Evolutionary conservation across 1,140 invertebrate genomes (phyloP).

Genomic region (Caenorhabditis remanei): DNA sequence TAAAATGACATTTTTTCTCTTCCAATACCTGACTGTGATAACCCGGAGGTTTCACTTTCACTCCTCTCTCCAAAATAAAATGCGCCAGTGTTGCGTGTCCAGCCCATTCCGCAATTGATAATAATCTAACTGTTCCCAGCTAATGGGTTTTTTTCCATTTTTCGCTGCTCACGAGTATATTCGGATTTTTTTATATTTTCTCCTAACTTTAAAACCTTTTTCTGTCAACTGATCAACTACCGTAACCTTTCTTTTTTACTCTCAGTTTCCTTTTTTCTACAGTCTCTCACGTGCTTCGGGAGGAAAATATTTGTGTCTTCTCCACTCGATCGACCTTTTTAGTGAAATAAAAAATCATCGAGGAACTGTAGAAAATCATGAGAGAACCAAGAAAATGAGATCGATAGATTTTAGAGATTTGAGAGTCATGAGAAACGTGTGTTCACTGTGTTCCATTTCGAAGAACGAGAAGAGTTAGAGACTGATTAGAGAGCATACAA

Average conservation of each 20-base stretch:
- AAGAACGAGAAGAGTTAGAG: conserved; percentile 26
- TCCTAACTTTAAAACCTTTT: not conserved
- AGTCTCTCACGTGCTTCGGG: not conserved
- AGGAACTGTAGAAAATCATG: not conserved
- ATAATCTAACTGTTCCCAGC: conserved; percentile 25
- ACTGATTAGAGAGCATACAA: conserved; percentile 31
- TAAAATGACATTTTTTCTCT: not conserved
- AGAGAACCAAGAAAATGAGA: not conserved
- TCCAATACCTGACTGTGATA: conserved; percentile 48
- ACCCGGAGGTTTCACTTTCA: conserved; percentile 40
- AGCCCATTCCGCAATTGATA: conserved; percentile 14
- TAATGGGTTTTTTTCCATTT: not conserved
- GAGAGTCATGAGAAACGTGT: not conserved
- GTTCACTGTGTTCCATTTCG: not conserved
- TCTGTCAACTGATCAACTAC: not conserved
- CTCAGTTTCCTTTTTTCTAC: not conserved
- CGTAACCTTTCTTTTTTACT: not conserved
- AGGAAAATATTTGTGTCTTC: conserved; percentile 13
- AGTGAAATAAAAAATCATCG: not conserved
- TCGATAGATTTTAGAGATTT: conserved; percentile 33
- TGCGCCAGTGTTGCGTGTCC: not conserved
- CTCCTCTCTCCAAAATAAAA: not conserved
- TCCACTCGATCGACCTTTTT: not conserved
- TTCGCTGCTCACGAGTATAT: not conserved
- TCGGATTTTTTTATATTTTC: not conserved